Conservation (phyloP, 2,797 vertebrate species). For the Vireo griseus region DNA sequence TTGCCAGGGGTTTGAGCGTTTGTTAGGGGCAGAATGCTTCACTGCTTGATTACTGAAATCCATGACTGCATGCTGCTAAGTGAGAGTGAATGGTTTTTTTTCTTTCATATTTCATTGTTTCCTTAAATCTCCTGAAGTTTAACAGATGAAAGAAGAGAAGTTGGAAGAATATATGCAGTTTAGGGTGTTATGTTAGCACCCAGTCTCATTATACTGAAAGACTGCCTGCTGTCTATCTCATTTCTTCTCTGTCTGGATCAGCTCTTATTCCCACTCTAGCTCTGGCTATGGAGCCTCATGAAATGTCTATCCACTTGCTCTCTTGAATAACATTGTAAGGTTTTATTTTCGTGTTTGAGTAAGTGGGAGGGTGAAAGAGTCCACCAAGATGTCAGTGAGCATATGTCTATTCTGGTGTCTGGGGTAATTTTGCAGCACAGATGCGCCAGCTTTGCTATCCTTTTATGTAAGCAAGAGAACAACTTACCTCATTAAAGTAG, state of each 20-base stretch:
- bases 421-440: not conserved
- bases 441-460: not conserved
- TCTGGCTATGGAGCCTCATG: not conserved
- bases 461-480: not conserved
- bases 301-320: not conserved
- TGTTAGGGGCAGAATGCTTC: not conserved
- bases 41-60: not conserved
- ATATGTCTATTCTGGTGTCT: not conserved
- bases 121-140: not conserved
- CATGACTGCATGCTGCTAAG: not conserved
- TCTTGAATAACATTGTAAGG: not conserved
- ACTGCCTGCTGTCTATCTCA: not conserved
- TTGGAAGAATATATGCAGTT: not conserved
- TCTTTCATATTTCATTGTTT: not conserved
- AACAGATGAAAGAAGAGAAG: not conserved
- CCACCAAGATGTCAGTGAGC: not conserved
- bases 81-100: not conserved
- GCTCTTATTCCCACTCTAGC: not conserved
- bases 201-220: not conserved
- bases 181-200: not conserved
- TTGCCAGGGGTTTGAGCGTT: not conserved
- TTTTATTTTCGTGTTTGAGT: not conserved
- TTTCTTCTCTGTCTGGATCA: not conserved
- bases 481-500: not conserved
- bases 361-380: not conserved